Evolutionary conservation across 2,888 invertebrate species (phyloP).

Genomic region (Conops quadrifasciatus): DNA sequence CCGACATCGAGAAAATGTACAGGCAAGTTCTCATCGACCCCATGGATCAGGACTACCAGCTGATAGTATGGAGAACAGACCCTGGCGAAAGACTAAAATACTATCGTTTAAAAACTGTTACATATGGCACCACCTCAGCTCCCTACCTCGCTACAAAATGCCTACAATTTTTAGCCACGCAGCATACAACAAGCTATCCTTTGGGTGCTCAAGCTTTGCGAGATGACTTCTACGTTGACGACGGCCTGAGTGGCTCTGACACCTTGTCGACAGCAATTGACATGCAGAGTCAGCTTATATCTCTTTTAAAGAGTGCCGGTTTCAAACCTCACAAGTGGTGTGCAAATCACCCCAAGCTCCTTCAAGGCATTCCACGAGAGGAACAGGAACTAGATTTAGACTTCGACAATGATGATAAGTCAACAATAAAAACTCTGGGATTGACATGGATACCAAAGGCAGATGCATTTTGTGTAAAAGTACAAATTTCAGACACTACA

Average conservation of each 20-base stretch:
- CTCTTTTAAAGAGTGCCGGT: neutral
- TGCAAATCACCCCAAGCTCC: neutral
- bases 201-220: neutral
- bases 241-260: constrained; percentile 37
- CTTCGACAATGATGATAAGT: no score
- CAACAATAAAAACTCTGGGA: no score
- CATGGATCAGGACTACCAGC: constrained; percentile 43
- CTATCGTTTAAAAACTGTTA: constrained; percentile 39
- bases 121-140: constrained; percentile 39
- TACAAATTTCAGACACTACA: no score
- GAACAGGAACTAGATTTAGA: neutral
- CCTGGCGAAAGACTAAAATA: constrained; percentile 32
- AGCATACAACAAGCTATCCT: neutral
- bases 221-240: constrained; percentile 34
- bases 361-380: neutral
- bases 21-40: constrained; percentile 45
- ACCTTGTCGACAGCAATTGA: constrained; percentile 23
- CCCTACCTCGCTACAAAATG: constrained; percentile 31
- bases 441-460: no score
- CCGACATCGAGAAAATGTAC: constrained; percentile 45
- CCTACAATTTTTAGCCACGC: constrained; percentile 6
- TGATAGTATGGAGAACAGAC: constrained; percentile 43
- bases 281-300: constrained; percentile 1
- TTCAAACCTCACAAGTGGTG: neutral
- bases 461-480: no score